Evolutionary conservation across 92 coral and sea anemone genomes (phyloP).

Genomic region (Parazoanthus atlanticus): DNA sequence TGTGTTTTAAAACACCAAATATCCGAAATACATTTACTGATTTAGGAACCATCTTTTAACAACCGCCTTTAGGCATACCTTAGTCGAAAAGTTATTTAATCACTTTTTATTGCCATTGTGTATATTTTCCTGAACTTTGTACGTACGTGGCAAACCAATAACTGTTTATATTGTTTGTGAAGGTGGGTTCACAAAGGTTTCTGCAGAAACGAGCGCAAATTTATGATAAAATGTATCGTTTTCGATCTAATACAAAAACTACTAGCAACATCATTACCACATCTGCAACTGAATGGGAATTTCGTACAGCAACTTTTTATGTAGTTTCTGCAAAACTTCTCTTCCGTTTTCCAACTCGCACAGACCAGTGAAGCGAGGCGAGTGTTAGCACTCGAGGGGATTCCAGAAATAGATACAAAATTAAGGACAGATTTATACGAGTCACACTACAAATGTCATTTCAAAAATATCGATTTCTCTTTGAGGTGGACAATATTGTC

Average conservation of each 20-base stretch:
- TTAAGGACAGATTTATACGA: background rate
- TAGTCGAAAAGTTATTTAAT: background rate
- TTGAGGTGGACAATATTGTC: slow-evolving; percentile 1
- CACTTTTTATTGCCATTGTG: background rate
- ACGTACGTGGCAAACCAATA: slow-evolving; percentile 14
- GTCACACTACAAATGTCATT: slow-evolving; percentile 56
- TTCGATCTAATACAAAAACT: background rate
- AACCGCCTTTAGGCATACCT: background rate
- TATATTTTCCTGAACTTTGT: background rate
- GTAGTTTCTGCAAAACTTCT: background rate
- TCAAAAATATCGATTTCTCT: slow-evolving; percentile 60
- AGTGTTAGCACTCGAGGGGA: background rate
- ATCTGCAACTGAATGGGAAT: background rate
- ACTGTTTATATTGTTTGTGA: background rate
- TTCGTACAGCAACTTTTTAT: background rate
- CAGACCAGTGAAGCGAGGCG: background rate
- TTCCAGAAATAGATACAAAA: slow-evolving; percentile 11
- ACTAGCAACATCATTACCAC: background rate
- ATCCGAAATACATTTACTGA: background rate
- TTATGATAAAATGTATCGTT: background rate
- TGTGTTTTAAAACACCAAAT: background rate
- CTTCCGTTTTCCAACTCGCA: background rate
- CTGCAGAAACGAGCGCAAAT: background rate
- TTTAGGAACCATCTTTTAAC: background rate
- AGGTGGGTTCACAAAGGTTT: slow-evolving; percentile 6